Base-by-base conservation (phyloP, 2,797 vertebrate species). In the Rousettus madagascariensis region DNA sequence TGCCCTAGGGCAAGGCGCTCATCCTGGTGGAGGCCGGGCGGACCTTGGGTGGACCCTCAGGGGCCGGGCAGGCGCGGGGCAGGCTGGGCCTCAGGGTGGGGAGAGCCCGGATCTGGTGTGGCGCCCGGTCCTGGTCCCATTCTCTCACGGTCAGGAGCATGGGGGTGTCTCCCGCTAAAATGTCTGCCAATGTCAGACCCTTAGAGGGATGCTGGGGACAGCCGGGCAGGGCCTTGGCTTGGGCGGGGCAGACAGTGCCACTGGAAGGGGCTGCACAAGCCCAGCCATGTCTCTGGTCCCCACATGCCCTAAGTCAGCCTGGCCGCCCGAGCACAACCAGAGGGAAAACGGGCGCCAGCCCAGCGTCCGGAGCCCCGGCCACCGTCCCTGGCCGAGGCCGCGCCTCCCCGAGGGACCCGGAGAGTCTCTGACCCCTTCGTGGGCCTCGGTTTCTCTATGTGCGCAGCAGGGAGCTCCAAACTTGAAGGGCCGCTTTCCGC, bases 391-490 rank as follows among this genome's bases (percentile, higher is more conserved):
- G 20, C 12, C 38, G 4, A 49, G 38, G 20, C 38, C 16, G 38
- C 33, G 65, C 53, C 66, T 53, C 33, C 33, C 6, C 0, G 19
- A 80, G 77, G 41, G n/a, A 3, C 38, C 4, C 1, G 0, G 28
- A 57, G 65, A 26, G 19, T 3, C 57, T 51, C 75, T 1, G 22
- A 51, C 9, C 13, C 10, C 22, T 24, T 71, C 10, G 22, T 9
- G 10, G 24, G 83, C 15, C 20, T 85, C 68, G 15, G 51, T 33
- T 61, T 68, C 63, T 63, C 38, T 5, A 9, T 0, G 1, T 8
- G 36, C 4, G 0, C 15, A 2, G 9, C 0, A 0, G 28, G 30
- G 43, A 20, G 6, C 0, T 3, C 1, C 2, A 1, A 26, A 5
- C 33, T 10, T 33, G 24, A 30, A n/a, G 17, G 19, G 17, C 30